Percentiles rank a stretch among this genome's conserved stretches.
Conservation (phyloP, 2,888 invertebrate genomes). For the Microctonus aethiopoides region DNA sequence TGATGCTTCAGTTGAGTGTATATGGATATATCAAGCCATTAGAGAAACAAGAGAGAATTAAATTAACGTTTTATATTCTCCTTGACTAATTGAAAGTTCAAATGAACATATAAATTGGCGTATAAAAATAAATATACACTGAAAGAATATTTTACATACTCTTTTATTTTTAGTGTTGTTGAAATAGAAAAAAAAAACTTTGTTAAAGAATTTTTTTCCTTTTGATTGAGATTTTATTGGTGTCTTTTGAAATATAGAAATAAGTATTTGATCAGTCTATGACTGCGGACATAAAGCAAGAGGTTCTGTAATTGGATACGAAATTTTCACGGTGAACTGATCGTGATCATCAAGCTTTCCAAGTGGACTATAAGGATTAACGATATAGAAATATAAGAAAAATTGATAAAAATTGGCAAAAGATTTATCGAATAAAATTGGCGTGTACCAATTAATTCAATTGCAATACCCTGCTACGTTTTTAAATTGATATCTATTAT, state of each 20-base stretch:
- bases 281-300: neutral
- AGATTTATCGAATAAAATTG: constrained; percentile 37
- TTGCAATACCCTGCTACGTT: constrained; percentile 27
- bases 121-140: neutral
- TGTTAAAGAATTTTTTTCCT: neutral
- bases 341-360: no score
- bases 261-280: no score
- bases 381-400: neutral
- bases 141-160: neutral
- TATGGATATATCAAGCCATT: neutral
- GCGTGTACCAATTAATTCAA: constrained; percentile 47
- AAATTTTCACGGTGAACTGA: neutral
- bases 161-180: neutral
- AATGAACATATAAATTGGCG: neutral
- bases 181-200: neutral
- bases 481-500: neutral
- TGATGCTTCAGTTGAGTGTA: neutral
- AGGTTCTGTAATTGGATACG: neutral
- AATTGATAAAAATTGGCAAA: constrained; percentile 8
- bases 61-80: neutral
- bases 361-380: neutral
- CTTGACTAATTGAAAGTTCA: neutral
- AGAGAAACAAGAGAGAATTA: neutral
- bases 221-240: neutral
- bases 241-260: no score